Conservation (phyloP, 2,797 vertebrate genomes). For the Pitangus sulphuratus region DNA sequence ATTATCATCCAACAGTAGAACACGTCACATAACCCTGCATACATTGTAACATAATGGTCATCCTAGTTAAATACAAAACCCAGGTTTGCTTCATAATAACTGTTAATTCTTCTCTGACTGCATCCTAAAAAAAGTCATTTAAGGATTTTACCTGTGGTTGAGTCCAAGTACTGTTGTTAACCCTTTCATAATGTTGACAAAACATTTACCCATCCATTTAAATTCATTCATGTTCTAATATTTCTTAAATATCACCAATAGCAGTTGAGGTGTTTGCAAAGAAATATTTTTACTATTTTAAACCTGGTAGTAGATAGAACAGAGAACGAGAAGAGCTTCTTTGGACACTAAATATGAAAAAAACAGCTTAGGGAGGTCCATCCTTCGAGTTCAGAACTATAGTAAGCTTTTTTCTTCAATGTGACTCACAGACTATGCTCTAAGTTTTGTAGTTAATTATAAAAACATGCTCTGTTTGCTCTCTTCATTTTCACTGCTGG, state of each 20-base stretch:
- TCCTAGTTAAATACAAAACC: neutral
- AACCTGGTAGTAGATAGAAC: neutral
- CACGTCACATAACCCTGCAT: neutral
- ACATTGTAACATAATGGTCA: neutral
- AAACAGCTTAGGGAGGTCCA: neutral
- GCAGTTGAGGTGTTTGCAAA: neutral
- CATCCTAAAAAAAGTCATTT: neutral
- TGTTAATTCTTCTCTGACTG: neutral
- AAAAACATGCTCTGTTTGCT: slow-evolving; percentile 62
- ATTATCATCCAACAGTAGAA: neutral
- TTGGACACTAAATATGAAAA: neutral
- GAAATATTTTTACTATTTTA: neutral
- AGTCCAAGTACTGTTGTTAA: neutral
- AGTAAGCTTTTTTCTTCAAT: neutral
- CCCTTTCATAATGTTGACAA: neutral
- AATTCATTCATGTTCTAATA: neutral
- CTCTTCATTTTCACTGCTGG: slow-evolving; percentile 35
- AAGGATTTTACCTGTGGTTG: neutral
- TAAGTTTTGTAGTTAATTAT: slow-evolving; percentile 63
- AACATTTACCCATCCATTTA: neutral
- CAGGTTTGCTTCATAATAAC: neutral
- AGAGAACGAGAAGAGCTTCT: neutral
- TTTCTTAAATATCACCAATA: neutral
- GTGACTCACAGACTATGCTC: neutral
- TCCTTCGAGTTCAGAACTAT: neutral